phyloP scores from a whole-genome alignment of 2,888 invertebrate species.

The Zhengitettix transpicula region DNA sequence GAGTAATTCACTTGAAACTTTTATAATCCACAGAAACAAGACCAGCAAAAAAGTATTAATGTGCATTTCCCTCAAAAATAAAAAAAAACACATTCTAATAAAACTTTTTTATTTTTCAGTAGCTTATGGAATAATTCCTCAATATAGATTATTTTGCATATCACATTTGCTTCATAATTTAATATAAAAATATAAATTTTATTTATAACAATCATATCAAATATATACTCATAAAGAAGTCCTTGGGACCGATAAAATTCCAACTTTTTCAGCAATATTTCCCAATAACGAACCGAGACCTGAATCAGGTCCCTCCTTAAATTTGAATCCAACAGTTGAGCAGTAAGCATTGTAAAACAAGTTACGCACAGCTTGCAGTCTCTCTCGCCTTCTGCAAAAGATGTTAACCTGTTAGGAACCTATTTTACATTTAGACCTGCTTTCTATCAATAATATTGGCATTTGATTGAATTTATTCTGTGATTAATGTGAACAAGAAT shows the following conservation, averaged over 20 bases:
- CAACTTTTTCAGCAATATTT: conserved; percentile 40
- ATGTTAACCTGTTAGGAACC: conserved; percentile 2
- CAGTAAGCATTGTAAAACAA: conserved; percentile 38
- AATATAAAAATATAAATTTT: neutral
- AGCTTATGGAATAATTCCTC: neutral
- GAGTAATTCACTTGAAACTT: too few species aligned
- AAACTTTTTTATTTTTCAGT: too few species aligned
- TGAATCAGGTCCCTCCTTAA: conserved; percentile 31
- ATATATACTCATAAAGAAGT: conserved; percentile 4
- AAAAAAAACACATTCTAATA: too few species aligned
- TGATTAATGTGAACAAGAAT: too few species aligned
- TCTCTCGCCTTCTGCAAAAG: conserved; percentile 29
- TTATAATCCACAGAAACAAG: too few species aligned
- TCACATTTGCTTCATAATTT: neutral
- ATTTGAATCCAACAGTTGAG: conserved; percentile 33
- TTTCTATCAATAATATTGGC: too few species aligned
- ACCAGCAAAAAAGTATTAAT: too few species aligned
- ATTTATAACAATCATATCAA: neutral
- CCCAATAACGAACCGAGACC: conserved; percentile 34
- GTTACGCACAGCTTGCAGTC: conserved; percentile 34
- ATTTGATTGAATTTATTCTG: too few species aligned
- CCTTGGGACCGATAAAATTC: conserved; percentile 23
- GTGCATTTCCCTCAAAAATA: too few species aligned
- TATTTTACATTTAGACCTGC: too few species aligned
- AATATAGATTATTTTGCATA: neutral